phyloP scores from a whole-genome alignment of 1,140 invertebrate genomes.

The Drosophila yakuba region DNA sequence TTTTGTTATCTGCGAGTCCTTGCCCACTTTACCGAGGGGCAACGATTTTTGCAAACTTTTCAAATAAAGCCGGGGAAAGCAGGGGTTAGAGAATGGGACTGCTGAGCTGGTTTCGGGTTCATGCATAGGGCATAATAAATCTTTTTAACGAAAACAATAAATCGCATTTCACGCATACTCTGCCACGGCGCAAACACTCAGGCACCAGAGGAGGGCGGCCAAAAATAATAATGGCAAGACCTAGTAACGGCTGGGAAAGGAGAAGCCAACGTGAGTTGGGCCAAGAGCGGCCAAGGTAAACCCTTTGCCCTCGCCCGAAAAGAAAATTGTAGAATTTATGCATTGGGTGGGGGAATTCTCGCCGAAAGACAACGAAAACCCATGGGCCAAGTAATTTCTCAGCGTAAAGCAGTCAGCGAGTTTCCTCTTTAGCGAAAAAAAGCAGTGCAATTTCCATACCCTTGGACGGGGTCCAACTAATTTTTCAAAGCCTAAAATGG shows the following conservation, averaged over 20 bases:
- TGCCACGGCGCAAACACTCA: slow-evolving; percentile 39
- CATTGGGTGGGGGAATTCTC: slow-evolving; percentile 30
- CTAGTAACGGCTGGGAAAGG: slow-evolving; percentile 32
- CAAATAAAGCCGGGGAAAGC: slow-evolving; percentile 65
- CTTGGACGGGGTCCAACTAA: not conserved
- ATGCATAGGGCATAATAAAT: slow-evolving; percentile 69
- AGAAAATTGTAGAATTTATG: slow-evolving; percentile 58
- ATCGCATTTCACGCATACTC: slow-evolving; percentile 80
- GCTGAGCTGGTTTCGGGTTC: slow-evolving; percentile 24
- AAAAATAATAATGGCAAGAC: slow-evolving; percentile 44
- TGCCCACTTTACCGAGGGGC: slow-evolving; percentile 13
- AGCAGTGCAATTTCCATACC: slow-evolving; percentile 61
- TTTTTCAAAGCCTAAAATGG: too few species aligned
- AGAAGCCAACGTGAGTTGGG: slow-evolving; percentile 13
- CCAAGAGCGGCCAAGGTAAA: slow-evolving; percentile 24
- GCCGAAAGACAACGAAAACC: slow-evolving; percentile 29
- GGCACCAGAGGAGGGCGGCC: slow-evolving; percentile 1
- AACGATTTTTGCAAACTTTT: slow-evolving; percentile 67
- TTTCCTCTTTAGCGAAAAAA: slow-evolving; percentile 48
- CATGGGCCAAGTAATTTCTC: slow-evolving; percentile 69
- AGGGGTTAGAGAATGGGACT: slow-evolving; percentile 7
- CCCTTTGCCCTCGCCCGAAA: slow-evolving; percentile 28
- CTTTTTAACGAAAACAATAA: slow-evolving; percentile 82
- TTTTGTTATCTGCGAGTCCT: not conserved
- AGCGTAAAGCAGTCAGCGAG: slow-evolving; percentile 57